Conservation (phyloP, 2,888 invertebrate genomes). For the Plagodis dolabraria region DNA sequence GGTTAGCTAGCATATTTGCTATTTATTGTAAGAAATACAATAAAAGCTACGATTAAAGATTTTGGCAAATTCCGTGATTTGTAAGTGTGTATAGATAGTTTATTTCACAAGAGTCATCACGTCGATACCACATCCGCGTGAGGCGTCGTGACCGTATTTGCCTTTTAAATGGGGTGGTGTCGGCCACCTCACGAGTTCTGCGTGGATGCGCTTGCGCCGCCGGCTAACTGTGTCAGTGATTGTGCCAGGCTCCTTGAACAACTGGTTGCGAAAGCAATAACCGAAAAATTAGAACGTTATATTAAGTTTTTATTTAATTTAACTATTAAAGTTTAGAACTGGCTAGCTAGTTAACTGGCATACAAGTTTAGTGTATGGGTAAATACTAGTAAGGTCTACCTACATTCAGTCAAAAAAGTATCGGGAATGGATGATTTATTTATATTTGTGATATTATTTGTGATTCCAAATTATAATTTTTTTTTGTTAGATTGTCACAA, state of each 20-base stretch:
- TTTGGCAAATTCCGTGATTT: not conserved
- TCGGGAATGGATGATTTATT: too few species aligned
- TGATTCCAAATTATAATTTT: too few species aligned
- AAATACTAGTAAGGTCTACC: too few species aligned
- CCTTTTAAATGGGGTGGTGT: conserved; percentile 73
- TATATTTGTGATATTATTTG: too few species aligned
- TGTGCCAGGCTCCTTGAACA: conserved; percentile 52
- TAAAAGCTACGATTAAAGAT: not conserved
- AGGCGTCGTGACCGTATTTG: conserved; percentile 77
- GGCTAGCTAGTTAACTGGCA: too few species aligned
- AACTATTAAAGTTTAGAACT: too few species aligned
- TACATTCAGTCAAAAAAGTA: too few species aligned
- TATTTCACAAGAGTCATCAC: conserved; percentile 56
- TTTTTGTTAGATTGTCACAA: too few species aligned
- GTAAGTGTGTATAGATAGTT: conserved; percentile 40
- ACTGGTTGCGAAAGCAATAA: conserved; percentile 27
- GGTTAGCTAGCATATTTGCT: too few species aligned
- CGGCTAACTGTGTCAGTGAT: conserved; percentile 70
- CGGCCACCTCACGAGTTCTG: conserved; percentile 73
- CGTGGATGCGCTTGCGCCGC: conserved; percentile 66
- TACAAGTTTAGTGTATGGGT: too few species aligned
- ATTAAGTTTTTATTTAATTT: too few species aligned
- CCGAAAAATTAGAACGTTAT: conserved; percentile 9
- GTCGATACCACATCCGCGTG: conserved; percentile 52
- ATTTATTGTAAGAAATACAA: too few species aligned